phyloP scores from a whole-genome alignment of 2,888 invertebrate genomes.

The Napeogenes sylphis region DNA sequence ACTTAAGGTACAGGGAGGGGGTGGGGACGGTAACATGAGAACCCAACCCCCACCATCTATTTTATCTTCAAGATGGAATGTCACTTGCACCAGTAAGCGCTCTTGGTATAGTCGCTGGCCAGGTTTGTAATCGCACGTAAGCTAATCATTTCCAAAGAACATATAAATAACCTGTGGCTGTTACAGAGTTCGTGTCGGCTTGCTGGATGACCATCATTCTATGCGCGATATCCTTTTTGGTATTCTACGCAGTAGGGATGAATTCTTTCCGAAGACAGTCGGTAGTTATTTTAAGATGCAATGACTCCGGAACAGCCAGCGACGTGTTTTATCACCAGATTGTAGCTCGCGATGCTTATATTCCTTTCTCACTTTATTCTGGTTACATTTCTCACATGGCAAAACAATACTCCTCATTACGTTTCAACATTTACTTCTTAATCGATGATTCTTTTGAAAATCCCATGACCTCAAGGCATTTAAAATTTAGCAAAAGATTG shows the following conservation, averaged over 20 bases:
- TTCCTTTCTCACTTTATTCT: conserved; percentile 47
- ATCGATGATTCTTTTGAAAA: conserved; percentile 51
- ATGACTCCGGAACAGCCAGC: conserved; percentile 46
- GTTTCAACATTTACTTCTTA: conserved; percentile 57
- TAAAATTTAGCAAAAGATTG: conserved; percentile 45
- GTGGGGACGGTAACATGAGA: conserved; percentile 41
- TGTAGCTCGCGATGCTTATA: conserved; percentile 41
- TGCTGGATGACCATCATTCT: conserved; percentile 67
- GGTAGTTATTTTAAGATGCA: conserved; percentile 48
- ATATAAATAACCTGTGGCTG: conserved; percentile 6
- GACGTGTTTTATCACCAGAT: conserved; percentile 60
- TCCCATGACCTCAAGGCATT: conserved; percentile 37
- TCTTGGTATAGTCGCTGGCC: conserved; percentile 58
- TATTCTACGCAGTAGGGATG: conserved; percentile 57
- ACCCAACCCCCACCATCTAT: conserved; percentile 30
- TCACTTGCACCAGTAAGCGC: conserved; percentile 46
- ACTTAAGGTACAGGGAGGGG: conserved; percentile 54
- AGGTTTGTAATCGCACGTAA: conserved; percentile 40
- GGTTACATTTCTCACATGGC: conserved; percentile 57
- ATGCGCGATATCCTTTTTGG: conserved; percentile 56
- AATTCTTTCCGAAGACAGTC: conserved; percentile 51
- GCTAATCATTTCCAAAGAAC: no score
- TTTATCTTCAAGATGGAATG: conserved; percentile 45
- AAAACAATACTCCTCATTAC: conserved; percentile 47
- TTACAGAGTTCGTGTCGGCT: conserved; percentile 64